Conservation (phyloP, 2,888 invertebrate species). For the Alentia gelatinosa region DNA sequence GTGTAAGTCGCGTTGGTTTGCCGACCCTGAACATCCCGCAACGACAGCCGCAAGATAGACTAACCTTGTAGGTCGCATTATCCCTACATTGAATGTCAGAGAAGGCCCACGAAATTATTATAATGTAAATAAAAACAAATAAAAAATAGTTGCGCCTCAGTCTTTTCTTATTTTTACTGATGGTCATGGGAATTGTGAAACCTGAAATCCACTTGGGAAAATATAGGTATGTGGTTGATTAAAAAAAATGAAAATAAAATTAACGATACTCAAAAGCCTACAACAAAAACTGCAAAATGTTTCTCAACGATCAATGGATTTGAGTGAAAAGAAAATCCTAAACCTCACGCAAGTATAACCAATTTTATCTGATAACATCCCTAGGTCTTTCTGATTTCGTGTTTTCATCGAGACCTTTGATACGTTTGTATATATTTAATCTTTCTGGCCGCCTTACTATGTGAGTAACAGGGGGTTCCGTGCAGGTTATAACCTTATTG, state of each 20-base stretch:
- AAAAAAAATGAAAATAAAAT: neutral
- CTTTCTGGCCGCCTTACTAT: neutral
- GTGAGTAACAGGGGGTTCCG: constrained; percentile 33
- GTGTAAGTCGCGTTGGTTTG: neutral
- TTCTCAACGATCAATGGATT: neutral
- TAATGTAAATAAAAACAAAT: constrained; percentile 11
- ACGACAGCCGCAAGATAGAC: constrained; percentile 14
- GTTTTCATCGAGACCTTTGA: neutral
- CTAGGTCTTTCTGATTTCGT: neutral
- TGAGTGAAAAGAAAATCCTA: constrained; percentile 3
- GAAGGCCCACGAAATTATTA: constrained; percentile 33
- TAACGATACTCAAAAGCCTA: neutral
- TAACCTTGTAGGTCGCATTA: neutral
- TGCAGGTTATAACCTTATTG: constrained; percentile 2
- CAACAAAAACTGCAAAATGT: neutral
- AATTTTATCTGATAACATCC: neutral
- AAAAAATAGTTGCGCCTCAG: neutral
- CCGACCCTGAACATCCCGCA: neutral
- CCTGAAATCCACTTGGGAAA: constrained; percentile 1
- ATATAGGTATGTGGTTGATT: neutral
- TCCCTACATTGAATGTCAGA: neutral
- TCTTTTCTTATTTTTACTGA: neutral
- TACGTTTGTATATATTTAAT: neutral
- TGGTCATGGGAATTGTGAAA: neutral
- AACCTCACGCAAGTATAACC: neutral